Conservation (phyloP, 2,888 invertebrate genomes). For the Candidula unifasciata region DNA sequence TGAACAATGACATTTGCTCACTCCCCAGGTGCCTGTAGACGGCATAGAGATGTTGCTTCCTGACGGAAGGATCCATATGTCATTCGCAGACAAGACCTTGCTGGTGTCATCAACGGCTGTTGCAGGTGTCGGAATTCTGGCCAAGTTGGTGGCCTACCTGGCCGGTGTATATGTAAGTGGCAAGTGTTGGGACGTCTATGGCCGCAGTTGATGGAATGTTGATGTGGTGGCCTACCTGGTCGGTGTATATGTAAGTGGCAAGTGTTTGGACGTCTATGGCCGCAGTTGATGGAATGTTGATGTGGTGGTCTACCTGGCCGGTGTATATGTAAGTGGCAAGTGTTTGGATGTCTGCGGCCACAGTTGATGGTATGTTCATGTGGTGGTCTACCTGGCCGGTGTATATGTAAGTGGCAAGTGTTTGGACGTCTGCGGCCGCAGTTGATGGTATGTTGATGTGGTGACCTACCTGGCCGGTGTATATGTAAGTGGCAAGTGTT, state of each 20-base stretch:
- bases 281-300: too few species aligned
- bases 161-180: conserved; percentile 60
- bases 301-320: not conserved
- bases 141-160: conserved; percentile 69
- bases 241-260: not conserved
- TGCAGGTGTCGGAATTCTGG: conserved; percentile 66
- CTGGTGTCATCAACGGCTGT: conserved; percentile 61
- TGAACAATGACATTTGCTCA: not conserved
- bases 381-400: not conserved
- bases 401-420: not conserved
- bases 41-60: conserved; percentile 74
- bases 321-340: not conserved
- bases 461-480: not conserved
- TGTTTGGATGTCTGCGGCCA: too few species aligned
- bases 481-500: not conserved
- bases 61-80: conserved; percentile 72
- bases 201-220: not conserved
- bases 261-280: too few species aligned
- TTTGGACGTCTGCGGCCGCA: too few species aligned
- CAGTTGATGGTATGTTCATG: too few species aligned
- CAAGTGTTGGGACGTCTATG: not conserved
- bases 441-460: too few species aligned
- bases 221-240: not conserved
- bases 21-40: conserved; percentile 65
- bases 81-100: conserved; percentile 67